Conservation (phyloP, 2,888 invertebrate genomes). For the Drosophila histrio region DNA sequence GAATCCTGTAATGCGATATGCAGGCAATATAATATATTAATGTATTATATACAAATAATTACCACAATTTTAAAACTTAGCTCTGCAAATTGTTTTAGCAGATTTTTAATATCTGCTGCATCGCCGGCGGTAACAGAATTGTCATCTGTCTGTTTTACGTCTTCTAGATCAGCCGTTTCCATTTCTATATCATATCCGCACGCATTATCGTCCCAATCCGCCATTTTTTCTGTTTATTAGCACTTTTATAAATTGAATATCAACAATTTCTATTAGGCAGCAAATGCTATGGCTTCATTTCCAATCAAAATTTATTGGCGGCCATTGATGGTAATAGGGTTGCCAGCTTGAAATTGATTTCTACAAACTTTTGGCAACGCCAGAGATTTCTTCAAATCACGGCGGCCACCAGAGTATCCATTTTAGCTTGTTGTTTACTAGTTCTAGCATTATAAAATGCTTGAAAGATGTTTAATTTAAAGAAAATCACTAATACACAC, state of each 20-base stretch:
- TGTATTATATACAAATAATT: not conserved
- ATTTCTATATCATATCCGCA: not conserved
- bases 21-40: not conserved
- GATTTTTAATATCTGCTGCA: not conserved
- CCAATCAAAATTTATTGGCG: not conserved
- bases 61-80: not conserved
- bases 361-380: not conserved
- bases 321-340: not conserved
- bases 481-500: too few species aligned
- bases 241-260: not conserved
- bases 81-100: constrained; percentile 3
- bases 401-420: too few species aligned
- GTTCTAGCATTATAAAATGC: too few species aligned
- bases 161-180: fast-evolving
- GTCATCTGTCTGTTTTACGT: too few species aligned
- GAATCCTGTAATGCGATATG: not conserved
- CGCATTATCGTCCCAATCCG: constrained; percentile 1
- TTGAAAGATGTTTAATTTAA: too few species aligned
- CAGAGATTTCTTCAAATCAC: not conserved
- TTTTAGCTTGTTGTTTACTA: too few species aligned
- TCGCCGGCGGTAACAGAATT: not conserved
- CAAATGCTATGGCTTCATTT: not conserved
- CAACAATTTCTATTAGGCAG: not conserved
- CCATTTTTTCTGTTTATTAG: constrained; percentile 4
- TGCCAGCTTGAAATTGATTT: not conserved